Conservation (phyloP, 2,113 vertebrate species). For the Mormoops blainvillei region DNA sequence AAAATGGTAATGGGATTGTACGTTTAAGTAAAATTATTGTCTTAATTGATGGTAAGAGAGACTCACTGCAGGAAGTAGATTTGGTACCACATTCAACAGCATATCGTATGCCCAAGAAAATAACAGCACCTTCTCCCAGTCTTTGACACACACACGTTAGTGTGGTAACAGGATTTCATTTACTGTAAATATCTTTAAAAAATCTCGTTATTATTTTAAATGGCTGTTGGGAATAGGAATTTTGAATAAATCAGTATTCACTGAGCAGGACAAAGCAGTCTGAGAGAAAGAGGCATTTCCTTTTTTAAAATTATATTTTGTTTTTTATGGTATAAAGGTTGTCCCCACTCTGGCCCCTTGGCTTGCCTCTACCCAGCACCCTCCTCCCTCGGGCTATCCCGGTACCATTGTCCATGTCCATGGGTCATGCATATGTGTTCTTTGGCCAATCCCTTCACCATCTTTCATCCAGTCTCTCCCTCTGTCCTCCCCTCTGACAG, state of each 20-base stretch:
- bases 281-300: constrained; percentile 12
- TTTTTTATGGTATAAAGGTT: too few species aligned
- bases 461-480: too few species aligned
- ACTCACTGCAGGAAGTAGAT: not conserved
- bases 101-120: not conserved
- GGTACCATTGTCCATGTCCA: too few species aligned
- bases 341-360: too few species aligned
- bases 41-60: not conserved
- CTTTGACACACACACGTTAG: too few species aligned
- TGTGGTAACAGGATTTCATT: not conserved
- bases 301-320: too few species aligned
- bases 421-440: too few species aligned
- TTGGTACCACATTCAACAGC: not conserved
- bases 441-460: too few species aligned
- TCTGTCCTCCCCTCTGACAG: too few species aligned
- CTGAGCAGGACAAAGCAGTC: not conserved
- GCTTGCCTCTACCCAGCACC: too few species aligned
- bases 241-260: not conserved
- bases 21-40: constrained; percentile 7
- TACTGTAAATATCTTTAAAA: not conserved
- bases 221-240: not conserved
- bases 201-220: constrained; percentile 21
- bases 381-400: too few species aligned
- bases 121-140: not conserved
- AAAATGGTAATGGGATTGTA: not conserved